Evolutionary conservation across 2,888 invertebrate species (phyloP).

Genomic region (Drosophila colorata): DNA sequence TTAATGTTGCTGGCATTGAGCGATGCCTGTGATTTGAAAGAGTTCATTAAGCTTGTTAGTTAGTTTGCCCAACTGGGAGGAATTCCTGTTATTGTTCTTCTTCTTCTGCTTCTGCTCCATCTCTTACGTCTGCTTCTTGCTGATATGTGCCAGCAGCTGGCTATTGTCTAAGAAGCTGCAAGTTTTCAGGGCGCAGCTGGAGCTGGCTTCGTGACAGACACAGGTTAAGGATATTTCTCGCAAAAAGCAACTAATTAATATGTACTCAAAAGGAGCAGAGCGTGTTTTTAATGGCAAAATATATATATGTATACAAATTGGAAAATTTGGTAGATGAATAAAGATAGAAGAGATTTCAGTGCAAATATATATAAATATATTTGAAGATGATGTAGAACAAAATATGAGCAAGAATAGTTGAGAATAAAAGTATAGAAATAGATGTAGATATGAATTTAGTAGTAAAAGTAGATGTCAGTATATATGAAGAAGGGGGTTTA

Average conservation of each 20-base stretch:
- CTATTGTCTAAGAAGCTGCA: constrained; percentile 8
- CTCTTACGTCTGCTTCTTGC: constrained; percentile 10
- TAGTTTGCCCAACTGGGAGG: constrained; percentile 44
- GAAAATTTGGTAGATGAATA: too few relatives aligned
- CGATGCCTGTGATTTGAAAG: constrained; percentile 79
- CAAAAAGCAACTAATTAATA: background rate
- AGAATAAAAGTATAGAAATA: too few relatives aligned
- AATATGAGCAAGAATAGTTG: too few relatives aligned
- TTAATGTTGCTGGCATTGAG: constrained; percentile 80
- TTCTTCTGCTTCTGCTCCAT: constrained; percentile 4
- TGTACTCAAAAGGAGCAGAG: background rate
- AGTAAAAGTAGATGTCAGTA: too few relatives aligned
- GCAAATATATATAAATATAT: too few relatives aligned
- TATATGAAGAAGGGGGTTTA: too few relatives aligned
- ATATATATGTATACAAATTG: too few relatives aligned
- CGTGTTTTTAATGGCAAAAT: too few relatives aligned
- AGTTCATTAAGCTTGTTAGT: constrained; percentile 78
- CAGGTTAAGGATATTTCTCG: background rate
- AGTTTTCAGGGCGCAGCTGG: constrained; percentile 3
- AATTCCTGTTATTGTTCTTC: constrained; percentile 8
- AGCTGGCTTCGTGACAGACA: background rate
- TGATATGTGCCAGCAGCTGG: constrained; percentile 23
- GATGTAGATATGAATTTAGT: too few relatives aligned
- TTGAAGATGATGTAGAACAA: too few relatives aligned
- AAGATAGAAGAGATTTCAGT: too few relatives aligned